Evolutionary conservation across 2,888 invertebrate genomes (phyloP), one percentile per base, ranked within the genome.

Genomic region (Agapostemon virescens): DNA sequence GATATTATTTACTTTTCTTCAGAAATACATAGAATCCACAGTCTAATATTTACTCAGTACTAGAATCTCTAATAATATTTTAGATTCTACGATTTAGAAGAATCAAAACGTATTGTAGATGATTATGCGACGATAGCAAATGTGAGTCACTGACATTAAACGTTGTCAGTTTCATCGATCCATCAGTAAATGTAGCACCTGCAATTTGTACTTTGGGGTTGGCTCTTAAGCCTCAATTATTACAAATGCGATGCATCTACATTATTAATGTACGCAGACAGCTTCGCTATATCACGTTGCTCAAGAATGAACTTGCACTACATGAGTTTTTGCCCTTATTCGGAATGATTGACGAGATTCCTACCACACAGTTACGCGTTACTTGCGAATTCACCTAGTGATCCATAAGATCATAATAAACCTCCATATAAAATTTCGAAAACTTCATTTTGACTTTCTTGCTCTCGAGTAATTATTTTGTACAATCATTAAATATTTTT

Each of bases 171-270:
- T 9, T 9, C 6, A 23, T 55, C 36, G 36, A 69, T 55, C 38
- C 36, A 36, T 68, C 17, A 45, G 15, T n/a, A 15, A 67, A 40
- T 13, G 13, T 40, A 13, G 40, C 40, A 40, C 40, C 40, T 40
- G 40, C 40, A 40, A 58, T 17, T 58, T 11, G 42, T 33, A 55
- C 42, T 36, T 45, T 33, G 33, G 33, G 33, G 38, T 67, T 67
- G 67, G n/a, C 38, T 26, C 45, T 45, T 26, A 15, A 61, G 70
- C 33, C 55, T 17, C 55, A 20, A 5, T 15, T 52, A 42, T 36
- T 55, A 15, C 13, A 58, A 64, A 76, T 55, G 26, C 33, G 15
- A 58, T n/a, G n/a, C 71, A 13, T 67, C 30, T 64, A 33, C 26
- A 49, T 58, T 17, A n/a, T 70, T 36, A 42, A 23, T 42, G 52